phyloP scores from a whole-genome alignment of 2,888 invertebrate genomes.

The Zygogramma bicolorata region DNA sequence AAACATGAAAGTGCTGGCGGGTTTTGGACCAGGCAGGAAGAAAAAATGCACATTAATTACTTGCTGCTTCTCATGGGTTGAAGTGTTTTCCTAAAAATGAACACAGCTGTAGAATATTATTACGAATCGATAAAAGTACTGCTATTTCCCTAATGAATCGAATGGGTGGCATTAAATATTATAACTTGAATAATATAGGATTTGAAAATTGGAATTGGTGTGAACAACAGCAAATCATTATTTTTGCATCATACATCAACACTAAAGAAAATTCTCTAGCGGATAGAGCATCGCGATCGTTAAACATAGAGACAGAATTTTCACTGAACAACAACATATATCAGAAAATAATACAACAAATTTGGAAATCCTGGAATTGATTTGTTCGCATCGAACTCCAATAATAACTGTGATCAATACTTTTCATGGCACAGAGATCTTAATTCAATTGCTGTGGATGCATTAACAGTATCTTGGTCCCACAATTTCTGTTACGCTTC shows the following conservation, averaged over 20 bases:
- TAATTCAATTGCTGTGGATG: too few relatives aligned
- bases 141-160: too few relatives aligned
- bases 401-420: not conserved
- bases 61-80: constrained; percentile 10
- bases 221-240: too few relatives aligned
- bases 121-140: constrained; percentile 9
- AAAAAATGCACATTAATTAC: not conserved
- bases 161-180: too few relatives aligned
- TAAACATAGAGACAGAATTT: not conserved
- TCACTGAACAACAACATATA: not conserved
- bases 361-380: too few relatives aligned
- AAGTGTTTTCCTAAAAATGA: constrained; percentile 13
- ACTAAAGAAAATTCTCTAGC: too few relatives aligned
- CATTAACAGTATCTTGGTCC: too few relatives aligned
- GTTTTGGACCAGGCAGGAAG: not conserved
- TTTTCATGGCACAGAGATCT: too few relatives aligned
- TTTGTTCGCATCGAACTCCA: not conserved
- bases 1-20: not conserved
- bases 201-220: too few relatives aligned
- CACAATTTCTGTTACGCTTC: not conserved
- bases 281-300: too few relatives aligned
- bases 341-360: not conserved
- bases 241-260: too few relatives aligned
- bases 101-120: constrained; percentile 2
- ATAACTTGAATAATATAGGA: too few relatives aligned